These are phyloP conservation scores for Solenopsis fugax DNA, from an alignment of 1,140 invertebrate species.

Conservation along the genomic window DNA sequence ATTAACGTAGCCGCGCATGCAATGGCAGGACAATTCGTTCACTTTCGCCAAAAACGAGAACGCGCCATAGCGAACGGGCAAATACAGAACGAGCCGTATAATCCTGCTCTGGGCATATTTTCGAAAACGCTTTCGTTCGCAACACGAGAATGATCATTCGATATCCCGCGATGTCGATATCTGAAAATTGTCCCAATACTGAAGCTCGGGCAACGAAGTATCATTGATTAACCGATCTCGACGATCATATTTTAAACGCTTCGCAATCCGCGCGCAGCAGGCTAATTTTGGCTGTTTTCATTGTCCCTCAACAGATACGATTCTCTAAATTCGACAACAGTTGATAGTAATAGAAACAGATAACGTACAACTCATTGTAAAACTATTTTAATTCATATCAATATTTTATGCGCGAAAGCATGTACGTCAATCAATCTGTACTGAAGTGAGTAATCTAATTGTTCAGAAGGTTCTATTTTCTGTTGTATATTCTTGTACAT, in stretches of 20 bases:
- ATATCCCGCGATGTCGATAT: conserved; percentile 50
- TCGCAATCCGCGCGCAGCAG: not conserved
- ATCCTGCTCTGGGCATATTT: conserved; percentile 50
- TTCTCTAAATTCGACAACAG: not conserved
- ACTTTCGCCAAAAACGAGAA: conserved; percentile 51
- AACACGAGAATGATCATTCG: conserved; percentile 29
- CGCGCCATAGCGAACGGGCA: not conserved
- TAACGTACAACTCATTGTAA: not conserved
- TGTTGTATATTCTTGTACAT: not conserved
- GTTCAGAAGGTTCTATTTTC: not conserved
- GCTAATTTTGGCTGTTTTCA: not conserved
- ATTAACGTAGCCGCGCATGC: conserved; percentile 41
- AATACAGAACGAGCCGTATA: conserved; percentile 25
- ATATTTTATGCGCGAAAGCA: not conserved
- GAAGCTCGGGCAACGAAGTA: not conserved
- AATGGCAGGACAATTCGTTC: conserved; percentile 62
- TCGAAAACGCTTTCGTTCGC: conserved; percentile 33
- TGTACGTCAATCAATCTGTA: not conserved
- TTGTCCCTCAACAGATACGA: not conserved
- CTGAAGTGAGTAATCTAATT: not conserved
- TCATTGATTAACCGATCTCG: conserved; percentile 16
- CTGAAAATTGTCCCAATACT: conserved; percentile 34
- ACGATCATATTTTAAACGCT: not conserved
- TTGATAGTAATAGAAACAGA: not conserved
- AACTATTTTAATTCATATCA: not conserved